Percentiles rank a stretch among this genome's conserved stretches.
Evolutionary conservation across 2,888 invertebrate genomes (phyloP).

Genomic region (Scaptomyza flava): DNA sequence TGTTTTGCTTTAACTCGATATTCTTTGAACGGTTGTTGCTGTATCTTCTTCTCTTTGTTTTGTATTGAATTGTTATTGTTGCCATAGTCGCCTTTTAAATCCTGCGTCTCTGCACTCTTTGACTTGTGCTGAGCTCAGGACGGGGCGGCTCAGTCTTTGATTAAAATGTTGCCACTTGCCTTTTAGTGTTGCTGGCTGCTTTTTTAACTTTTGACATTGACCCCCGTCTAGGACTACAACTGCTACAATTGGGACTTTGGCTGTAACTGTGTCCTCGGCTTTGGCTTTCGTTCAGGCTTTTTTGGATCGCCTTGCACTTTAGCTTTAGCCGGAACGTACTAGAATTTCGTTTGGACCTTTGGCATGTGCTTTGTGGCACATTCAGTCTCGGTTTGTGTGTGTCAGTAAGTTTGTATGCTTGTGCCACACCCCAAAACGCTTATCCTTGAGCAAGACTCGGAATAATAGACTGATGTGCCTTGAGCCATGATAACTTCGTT

Average conservation of each 20-base stretch:
- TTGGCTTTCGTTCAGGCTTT: conserved; percentile 8
- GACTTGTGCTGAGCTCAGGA: conserved; percentile 32
- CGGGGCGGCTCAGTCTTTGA: conserved; percentile 50
- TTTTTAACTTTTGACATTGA: conserved; percentile 71
- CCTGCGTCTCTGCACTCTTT: conserved; percentile 52
- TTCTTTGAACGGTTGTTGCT: conserved; percentile 19
- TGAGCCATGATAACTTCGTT: conserved; percentile 69
- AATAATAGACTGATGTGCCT: conserved; percentile 58
- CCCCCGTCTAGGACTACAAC: conserved; percentile 28
- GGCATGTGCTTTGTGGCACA: conserved; percentile 51
- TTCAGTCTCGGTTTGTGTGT: not conserved
- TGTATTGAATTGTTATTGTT: conserved; percentile 18
- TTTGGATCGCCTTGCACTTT: conserved; percentile 48
- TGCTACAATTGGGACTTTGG: not conserved
- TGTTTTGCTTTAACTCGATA: conserved; percentile 42
- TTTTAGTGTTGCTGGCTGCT: conserved; percentile 44
- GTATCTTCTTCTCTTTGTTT: not conserved
- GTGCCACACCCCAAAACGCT: conserved; percentile 50
- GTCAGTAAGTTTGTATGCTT: not conserved
- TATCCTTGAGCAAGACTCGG: conserved; percentile 35
- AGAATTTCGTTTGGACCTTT: conserved; percentile 60
- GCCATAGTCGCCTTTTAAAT: conserved; percentile 28
- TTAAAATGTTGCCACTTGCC: conserved; percentile 73
- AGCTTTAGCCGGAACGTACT: conserved; percentile 55
- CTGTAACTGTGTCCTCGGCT: conserved; percentile 9